Conservation (phyloP, 2,888 invertebrate genomes). For the Charanyca ferruginea region DNA sequence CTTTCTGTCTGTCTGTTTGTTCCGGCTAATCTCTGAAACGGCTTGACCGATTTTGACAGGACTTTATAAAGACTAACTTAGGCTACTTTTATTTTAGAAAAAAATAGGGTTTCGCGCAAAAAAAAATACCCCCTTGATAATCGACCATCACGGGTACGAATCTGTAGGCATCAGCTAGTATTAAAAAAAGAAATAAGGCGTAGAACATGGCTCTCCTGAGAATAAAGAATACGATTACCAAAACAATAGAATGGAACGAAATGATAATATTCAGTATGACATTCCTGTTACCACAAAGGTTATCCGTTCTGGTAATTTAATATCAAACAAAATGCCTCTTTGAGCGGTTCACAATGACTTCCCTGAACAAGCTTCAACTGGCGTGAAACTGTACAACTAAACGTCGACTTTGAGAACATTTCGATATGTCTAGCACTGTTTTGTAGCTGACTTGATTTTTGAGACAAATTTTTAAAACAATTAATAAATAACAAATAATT, state of each 20-base stretch:
- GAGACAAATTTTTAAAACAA: background rate
- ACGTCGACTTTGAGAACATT: background rate
- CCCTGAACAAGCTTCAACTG: constrained; percentile 4
- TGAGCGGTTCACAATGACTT: constrained; percentile 13
- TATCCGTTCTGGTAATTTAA: constrained; percentile 26
- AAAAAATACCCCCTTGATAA: too few relatives aligned
- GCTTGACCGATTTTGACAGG: too few relatives aligned
- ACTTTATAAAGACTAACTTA: too few relatives aligned
- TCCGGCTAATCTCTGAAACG: too few relatives aligned
- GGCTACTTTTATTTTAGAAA: too few relatives aligned
- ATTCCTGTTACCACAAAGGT: constrained; percentile 16
- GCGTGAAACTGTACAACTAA: constrained; percentile 9
- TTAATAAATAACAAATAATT: too few relatives aligned
- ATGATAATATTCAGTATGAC: constrained; percentile 2
- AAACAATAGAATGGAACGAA: constrained; percentile 26
- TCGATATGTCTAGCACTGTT: background rate
- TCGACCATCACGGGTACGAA: too few relatives aligned
- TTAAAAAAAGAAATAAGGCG: constrained; percentile 33
- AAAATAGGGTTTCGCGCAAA: too few relatives aligned
- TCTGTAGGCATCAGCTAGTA: too few relatives aligned
- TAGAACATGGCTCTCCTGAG: constrained; percentile 32
- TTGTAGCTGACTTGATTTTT: background rate
- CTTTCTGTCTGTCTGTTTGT: too few relatives aligned
- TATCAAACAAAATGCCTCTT: constrained; percentile 17
- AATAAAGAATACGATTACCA: constrained; percentile 15